These are phyloP conservation scores for Blastobasis lacticolella DNA, from an alignment of 2,888 invertebrate species.

Conservation along the genomic window DNA sequence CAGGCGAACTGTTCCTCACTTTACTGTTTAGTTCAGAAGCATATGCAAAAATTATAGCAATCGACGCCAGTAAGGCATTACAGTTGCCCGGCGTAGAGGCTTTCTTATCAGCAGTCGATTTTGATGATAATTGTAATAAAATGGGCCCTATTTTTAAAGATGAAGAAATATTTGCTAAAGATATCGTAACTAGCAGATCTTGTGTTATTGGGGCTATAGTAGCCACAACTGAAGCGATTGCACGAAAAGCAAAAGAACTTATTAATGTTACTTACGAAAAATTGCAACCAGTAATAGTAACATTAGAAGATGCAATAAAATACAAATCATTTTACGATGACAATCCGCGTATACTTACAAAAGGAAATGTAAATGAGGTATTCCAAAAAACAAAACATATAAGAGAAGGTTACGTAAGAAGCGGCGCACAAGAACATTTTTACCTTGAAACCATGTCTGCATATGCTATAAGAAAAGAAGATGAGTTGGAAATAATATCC, in stretches of 20 bases:
- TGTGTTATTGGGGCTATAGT: slow-evolving; percentile 87
- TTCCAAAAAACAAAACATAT: slow-evolving; percentile 79
- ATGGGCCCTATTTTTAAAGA: slow-evolving; percentile 84
- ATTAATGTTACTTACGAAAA: slow-evolving; percentile 87
- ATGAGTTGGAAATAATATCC: slow-evolving; percentile 88
- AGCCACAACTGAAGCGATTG: slow-evolving; percentile 82
- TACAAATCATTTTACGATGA: slow-evolving; percentile 78
- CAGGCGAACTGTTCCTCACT: slow-evolving; percentile 84
- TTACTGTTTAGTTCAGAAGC: slow-evolving; percentile 86
- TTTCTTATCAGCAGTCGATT: slow-evolving; percentile 84
- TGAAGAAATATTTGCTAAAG: slow-evolving; percentile 86
- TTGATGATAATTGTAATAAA: slow-evolving; percentile 77
- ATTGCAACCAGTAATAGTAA: slow-evolving; percentile 83
- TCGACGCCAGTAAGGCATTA: slow-evolving; percentile 86
- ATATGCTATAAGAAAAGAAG: slow-evolving; percentile 80
- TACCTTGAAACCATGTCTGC: slow-evolving; percentile 86
- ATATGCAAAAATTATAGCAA: slow-evolving; percentile 82
- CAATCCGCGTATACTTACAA: slow-evolving; percentile 67
- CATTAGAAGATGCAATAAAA: slow-evolving; percentile 90
- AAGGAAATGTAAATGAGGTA: slow-evolving; percentile 79
- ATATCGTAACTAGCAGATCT: slow-evolving; percentile 83
- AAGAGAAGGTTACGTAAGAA: slow-evolving; percentile 79
- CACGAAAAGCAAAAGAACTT: slow-evolving; percentile 84
- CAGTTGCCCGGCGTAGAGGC: slow-evolving; percentile 83
- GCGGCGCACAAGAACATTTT: slow-evolving; percentile 92